phyloP scores from a whole-genome alignment of 2,797 vertebrate species.

The Chelonia mydas region DNA sequence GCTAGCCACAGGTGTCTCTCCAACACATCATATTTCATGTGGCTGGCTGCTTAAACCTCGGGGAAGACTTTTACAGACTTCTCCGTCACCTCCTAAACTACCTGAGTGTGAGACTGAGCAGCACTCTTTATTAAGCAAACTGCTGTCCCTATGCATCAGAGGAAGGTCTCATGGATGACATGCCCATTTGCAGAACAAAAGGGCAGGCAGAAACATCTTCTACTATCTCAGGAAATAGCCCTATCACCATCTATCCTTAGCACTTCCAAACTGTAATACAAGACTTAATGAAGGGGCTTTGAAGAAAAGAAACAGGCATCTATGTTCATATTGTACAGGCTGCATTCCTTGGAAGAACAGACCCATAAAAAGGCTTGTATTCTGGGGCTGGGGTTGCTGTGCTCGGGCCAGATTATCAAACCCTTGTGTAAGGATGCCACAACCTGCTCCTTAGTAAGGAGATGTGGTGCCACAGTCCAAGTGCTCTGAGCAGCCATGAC shows the following conservation, averaged over 20 bases:
- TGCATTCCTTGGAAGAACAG: background rate
- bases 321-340: background rate
- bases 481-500: background rate
- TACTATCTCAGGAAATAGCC: background rate
- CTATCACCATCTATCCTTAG: accelerated
- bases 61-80: conserved; percentile 1
- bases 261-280: background rate
- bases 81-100: conserved; percentile 28
- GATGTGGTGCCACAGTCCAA: too few relatives aligned
- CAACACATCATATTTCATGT: conserved; percentile 33
- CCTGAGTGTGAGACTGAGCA: conserved; percentile 26
- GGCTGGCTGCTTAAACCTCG: background rate
- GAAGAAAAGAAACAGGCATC: background rate
- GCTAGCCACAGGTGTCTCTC: background rate
- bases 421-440: background rate
- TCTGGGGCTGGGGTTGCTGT: background rate
- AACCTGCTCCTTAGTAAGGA: background rate
- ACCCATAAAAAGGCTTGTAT: background rate
- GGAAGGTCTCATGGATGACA: background rate
- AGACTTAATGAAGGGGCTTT: background rate
- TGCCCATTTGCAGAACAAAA: background rate
- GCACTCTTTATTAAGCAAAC: background rate
- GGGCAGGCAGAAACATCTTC: background rate
- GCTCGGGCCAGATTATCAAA: background rate
- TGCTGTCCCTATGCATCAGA: background rate